A percentile compares a stretch with the other conserved stretches of the same genome.
phyloP scores from a whole-genome alignment of 64 coral and sea anemone species.

The Montipora foliosa region DNA sequence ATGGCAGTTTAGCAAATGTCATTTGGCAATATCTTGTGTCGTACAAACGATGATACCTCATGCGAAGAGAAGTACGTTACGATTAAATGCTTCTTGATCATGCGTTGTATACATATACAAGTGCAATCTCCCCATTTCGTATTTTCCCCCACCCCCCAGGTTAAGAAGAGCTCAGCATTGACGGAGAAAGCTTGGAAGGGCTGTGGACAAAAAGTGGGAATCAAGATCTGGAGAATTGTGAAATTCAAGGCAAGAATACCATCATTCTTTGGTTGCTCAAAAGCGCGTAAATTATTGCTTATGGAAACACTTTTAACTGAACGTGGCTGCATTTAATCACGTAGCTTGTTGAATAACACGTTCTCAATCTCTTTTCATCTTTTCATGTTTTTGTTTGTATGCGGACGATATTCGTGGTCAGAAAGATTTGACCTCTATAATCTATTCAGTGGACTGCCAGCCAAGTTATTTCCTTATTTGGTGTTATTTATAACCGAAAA shows the following conservation, averaged over 20 bases:
- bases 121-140: not conserved
- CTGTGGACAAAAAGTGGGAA: constrained; percentile 64
- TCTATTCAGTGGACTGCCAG: not conserved
- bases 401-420: not conserved
- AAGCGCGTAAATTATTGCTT: not conserved
- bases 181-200: constrained; percentile 87
- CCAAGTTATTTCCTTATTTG: constrained; percentile 26
- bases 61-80: not conserved
- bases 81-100: not conserved
- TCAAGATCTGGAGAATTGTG: constrained; percentile 94
- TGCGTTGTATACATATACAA: too few relatives aligned
- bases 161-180: constrained; percentile 85
- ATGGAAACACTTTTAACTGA: not conserved
- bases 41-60: not conserved
- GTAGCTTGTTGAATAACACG: not conserved
- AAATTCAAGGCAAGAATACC: constrained; percentile 79
- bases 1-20: not conserved
- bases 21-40: not conserved
- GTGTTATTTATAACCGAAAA: not conserved
- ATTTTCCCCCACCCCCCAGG: constrained; percentile 40
- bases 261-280: not conserved
- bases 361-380: not conserved
- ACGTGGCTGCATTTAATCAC: not conserved
- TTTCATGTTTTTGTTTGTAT: not conserved
- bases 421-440: constrained; percentile 3